phyloP scores from a whole-genome alignment of 2,113 vertebrate species.

The Hypanus sabinus region DNA sequence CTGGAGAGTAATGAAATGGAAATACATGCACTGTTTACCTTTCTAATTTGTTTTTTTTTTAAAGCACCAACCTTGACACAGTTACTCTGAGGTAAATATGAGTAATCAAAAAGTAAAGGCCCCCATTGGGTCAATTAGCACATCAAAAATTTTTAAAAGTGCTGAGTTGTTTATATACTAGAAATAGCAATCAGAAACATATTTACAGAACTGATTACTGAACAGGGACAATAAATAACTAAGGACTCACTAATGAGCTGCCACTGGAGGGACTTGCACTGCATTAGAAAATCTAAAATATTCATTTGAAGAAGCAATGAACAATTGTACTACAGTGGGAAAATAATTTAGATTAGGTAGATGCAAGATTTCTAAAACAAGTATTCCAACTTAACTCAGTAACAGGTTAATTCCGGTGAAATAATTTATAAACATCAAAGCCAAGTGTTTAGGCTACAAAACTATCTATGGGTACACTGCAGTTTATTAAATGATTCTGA shows the following conservation, averaged over 20 bases:
- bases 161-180: slow-evolving; percentile 28
- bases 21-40: slow-evolving; percentile 29
- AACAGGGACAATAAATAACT: slow-evolving; percentile 13
- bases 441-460: background rate
- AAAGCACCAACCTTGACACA: background rate
- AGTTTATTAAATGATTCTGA: background rate
- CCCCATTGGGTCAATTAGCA: slow-evolving; percentile 37
- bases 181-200: slow-evolving; percentile 16
- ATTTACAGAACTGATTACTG: slow-evolving; percentile 27
- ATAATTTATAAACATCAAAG: background rate
- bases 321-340: background rate
- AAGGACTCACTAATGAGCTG: slow-evolving; percentile 26
- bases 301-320: background rate
- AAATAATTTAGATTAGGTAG: background rate
- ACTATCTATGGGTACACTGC: background rate
- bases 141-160: slow-evolving; percentile 22
- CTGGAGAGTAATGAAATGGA: slow-evolving; percentile 30
- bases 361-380: background rate
- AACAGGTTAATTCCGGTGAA: slow-evolving; percentile 5
- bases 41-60: slow-evolving; percentile 8
- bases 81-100: slow-evolving; percentile 13
- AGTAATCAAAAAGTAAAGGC: background rate
- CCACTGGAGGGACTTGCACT: background rate
- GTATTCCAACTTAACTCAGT: background rate
- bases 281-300: background rate